Conservation (phyloP, 2,797 vertebrate species). For the Coccyzus lansbergi region DNA sequence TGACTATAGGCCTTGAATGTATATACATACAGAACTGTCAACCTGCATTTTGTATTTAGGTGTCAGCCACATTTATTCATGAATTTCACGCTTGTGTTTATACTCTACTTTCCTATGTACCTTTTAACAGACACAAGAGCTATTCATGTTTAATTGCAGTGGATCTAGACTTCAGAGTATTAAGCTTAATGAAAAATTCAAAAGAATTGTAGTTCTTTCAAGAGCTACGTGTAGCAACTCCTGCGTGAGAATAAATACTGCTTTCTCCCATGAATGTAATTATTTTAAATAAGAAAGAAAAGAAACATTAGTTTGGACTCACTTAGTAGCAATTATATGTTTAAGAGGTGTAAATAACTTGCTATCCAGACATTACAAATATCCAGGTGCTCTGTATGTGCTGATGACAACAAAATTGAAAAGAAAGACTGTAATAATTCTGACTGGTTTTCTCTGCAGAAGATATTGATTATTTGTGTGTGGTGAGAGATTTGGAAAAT, state of each 20-base stretch:
- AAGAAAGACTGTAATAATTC: conserved; percentile 98
- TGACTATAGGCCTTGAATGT: neutral
- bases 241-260: conserved; percentile 53
- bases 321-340: conserved; percentile 88
- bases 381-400: conserved; percentile 89
- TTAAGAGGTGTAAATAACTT: conserved; percentile 88
- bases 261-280: conserved; percentile 64
- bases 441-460: conserved; percentile 95
- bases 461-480: conserved; percentile 99
- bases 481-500: conserved; percentile 99
- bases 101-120: neutral
- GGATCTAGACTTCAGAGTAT: conserved; percentile 33
- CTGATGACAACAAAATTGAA: conserved; percentile 99
- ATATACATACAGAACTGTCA: conserved; percentile 25
- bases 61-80: conserved; percentile 2
- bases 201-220: conserved; percentile 35
- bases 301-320: conserved; percentile 74
- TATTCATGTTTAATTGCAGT: conserved; percentile 49
- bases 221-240: conserved; percentile 16
- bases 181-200: conserved; percentile 66
- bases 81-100: conserved; percentile 12
- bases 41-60: neutral
- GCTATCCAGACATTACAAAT: conserved; percentile 88
- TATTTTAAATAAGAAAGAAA: conserved; percentile 69
- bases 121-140: neutral